Base-by-base conservation (phyloP, 2,113 vertebrate genomes). In the Polypterus bichir region DNA sequence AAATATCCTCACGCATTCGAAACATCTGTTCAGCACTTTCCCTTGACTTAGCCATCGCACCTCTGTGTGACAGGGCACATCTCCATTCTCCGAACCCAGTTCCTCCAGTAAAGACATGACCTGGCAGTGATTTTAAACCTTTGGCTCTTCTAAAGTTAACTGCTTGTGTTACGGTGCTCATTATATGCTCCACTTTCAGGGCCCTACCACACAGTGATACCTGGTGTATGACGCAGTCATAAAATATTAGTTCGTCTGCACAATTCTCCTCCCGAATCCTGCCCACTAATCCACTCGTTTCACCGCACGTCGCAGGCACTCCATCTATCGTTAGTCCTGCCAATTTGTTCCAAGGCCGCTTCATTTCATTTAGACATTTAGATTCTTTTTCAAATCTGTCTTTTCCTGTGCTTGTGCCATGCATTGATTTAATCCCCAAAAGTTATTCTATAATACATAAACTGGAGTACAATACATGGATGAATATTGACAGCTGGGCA, bases 211-310 rank as follows among this genome's bases (percentile, higher is more conserved):
- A 66, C 11, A 77, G 47, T 5, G 59, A 1, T 48, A 71, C 66
- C 9, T 73, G 70, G n/a, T 71, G 67, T 64, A 65, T 63, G 9
- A 67, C 61, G 54, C 59, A 62, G 65, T 66, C 62, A 72, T 72
- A 64, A 54, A 49, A 68, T 53, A 65, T 72, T 5, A 64, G 51
- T 54, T 73, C 68, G 68, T 59, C 57, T 57, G 61, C 48, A 9
- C 7, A 4, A 47, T 74, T 70, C 11, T 60, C 66, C 54, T 63
- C 60, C 59, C 47, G 49, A 59, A 66, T 56, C 64, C 62, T 69
- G 10, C 61, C 63, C 48, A 47, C n/a, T 2, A 64, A 27, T 58
- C 54, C 65, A 4, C 62, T 54, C 49, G 62, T 27, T 27, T 27
- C 27, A 27, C 27, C 27, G 27, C 27, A 27, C 27, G 2, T 27